These are phyloP conservation scores for Euzophera pinguis DNA, from an alignment of 2,888 invertebrate genomes.

Conservation along the genomic window DNA sequence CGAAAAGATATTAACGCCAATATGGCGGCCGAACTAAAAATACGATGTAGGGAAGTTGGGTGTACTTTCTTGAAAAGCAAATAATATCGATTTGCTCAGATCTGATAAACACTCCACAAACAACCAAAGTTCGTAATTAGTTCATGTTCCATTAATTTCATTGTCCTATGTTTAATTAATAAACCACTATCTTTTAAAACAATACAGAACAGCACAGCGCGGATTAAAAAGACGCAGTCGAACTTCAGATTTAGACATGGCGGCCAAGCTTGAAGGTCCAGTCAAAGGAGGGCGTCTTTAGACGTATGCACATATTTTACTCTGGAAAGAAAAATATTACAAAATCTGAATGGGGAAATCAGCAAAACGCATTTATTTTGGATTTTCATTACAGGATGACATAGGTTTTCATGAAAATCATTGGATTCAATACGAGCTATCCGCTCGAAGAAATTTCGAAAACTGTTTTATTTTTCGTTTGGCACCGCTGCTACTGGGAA, in stretches of 20 bases:
- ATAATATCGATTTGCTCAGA: constrained; percentile 63
- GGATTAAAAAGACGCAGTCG: constrained; percentile 71
- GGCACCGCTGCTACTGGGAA: background rate
- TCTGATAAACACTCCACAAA: constrained; percentile 66
- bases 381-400: constrained; percentile 59
- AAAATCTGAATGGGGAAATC: constrained; percentile 56
- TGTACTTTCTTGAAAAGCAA: constrained; percentile 69
- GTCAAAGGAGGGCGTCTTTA: constrained; percentile 60
- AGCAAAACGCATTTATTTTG: constrained; percentile 57
- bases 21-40: constrained; percentile 85
- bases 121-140: constrained; percentile 56
- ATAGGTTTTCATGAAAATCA: constrained; percentile 52
- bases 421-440: constrained; percentile 39
- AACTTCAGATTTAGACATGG: constrained; percentile 80
- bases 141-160: constrained; percentile 54
- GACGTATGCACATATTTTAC: constrained; percentile 54
- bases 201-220: constrained; percentile 78
- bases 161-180: constrained; percentile 54
- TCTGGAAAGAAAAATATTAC: constrained; percentile 72
- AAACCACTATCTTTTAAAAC: constrained; percentile 65
- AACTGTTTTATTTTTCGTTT: constrained; percentile 9
- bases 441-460: constrained; percentile 20
- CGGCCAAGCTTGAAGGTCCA: constrained; percentile 67
- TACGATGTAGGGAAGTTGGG: constrained; percentile 61
- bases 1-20: constrained; percentile 82